A percentile compares a stretch with the other conserved stretches of the same genome.
Evolutionary conservation across 2,888 invertebrate genomes (phyloP).

Genomic region (Ichneumoninae sp.): DNA sequence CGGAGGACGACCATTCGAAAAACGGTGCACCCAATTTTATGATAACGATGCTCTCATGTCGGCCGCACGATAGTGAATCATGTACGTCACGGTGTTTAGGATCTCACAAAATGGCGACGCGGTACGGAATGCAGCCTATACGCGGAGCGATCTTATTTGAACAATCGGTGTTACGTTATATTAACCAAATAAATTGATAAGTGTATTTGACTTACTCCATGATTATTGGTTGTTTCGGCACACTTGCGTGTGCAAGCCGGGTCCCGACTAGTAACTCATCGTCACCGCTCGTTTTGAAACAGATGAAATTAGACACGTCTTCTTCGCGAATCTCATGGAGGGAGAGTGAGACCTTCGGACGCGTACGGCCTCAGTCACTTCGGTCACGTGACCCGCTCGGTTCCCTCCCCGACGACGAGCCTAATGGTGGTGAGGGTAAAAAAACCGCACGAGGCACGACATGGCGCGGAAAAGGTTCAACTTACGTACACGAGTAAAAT

Average conservation of each 20-base stretch:
- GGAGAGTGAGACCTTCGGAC: slow-evolving; percentile 75
- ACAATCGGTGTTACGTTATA: not conserved
- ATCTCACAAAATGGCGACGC: slow-evolving; percentile 75
- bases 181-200: slow-evolving; percentile 49
- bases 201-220: slow-evolving; percentile 88
- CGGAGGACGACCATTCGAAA: not conserved
- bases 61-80: not conserved
- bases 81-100: slow-evolving; percentile 15
- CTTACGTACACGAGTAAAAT: not conserved
- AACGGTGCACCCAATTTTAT: not conserved
- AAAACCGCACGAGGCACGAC: not conserved
- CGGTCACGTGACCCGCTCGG: slow-evolving; percentile 71
- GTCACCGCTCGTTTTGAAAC: slow-evolving; percentile 86
- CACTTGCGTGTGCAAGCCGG: slow-evolving; percentile 90
- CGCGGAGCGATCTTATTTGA: slow-evolving; percentile 16
- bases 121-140: slow-evolving; percentile 17
- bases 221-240: slow-evolving; percentile 87
- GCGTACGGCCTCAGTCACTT: slow-evolving; percentile 57
- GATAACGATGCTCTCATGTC: not conserved
- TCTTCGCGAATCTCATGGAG: slow-evolving; percentile 81
- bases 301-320: slow-evolving; percentile 84
- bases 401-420: slow-evolving; percentile 4
- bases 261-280: slow-evolving; percentile 91
- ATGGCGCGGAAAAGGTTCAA: slow-evolving; percentile 1
- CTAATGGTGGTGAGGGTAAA: slow-evolving; percentile 15